A percentile compares a stretch with the other conserved stretches of the same genome.
Conservation (phyloP, 2,888 invertebrate species). For the Nemurella pictetii region DNA sequence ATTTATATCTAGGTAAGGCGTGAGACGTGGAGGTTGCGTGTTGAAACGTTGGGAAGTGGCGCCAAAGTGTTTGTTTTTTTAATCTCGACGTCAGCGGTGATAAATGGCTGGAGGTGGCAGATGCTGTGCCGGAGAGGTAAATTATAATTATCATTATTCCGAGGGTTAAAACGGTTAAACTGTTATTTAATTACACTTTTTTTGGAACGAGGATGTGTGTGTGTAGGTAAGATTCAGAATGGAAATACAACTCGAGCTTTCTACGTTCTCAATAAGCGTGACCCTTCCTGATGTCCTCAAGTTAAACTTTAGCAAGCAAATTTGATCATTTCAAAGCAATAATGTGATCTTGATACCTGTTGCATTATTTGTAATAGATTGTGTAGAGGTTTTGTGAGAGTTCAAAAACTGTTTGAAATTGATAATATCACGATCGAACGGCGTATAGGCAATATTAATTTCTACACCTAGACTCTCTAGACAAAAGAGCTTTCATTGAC, state of each 20-base stretch:
- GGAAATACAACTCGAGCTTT: neutral
- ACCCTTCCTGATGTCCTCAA: neutral
- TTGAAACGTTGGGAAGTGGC: neutral
- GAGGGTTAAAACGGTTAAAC: neutral
- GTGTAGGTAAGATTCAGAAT: neutral
- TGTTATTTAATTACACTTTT: neutral
- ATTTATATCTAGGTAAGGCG: neutral
- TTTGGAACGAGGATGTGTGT: neutral
- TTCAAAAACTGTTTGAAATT: neutral
- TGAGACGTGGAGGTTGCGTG: neutral
- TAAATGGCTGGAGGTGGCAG: neutral
- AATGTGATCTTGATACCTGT: neutral
- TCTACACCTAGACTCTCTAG: neutral
- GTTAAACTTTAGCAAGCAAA: neutral
- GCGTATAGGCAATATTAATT: neutral
- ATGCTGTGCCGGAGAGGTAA: neutral
- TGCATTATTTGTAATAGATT: neutral
- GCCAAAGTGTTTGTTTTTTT: neutral
- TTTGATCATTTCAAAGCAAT: neutral
- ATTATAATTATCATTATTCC: neutral
- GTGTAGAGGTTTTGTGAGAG: neutral
- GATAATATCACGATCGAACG: neutral
- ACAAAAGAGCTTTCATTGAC: neutral
- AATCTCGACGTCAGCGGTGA: neutral
- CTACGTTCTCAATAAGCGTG: neutral